Conservation (phyloP, 2,113 vertebrate genomes). For the Ceyx melanurus region DNA sequence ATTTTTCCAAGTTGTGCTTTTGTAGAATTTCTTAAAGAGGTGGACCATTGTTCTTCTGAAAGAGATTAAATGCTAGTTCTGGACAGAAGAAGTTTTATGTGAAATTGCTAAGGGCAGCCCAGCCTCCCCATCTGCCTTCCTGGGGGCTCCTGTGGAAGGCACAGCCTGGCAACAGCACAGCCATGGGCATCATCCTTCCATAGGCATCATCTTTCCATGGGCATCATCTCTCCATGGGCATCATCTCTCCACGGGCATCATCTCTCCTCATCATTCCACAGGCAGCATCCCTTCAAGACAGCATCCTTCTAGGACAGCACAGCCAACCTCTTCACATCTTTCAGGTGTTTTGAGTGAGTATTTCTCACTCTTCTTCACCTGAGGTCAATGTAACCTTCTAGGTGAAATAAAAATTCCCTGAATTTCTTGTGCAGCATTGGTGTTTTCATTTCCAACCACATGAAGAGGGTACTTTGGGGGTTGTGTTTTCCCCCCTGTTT, state of each 20-base stretch:
- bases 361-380: neutral
- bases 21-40: neutral
- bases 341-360: neutral
- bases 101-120: neutral
- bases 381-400: neutral
- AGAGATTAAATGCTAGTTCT: neutral
- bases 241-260: neutral
- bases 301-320: neutral
- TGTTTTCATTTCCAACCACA: neutral
- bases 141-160: neutral
- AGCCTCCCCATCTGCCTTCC: neutral
- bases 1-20: conserved; percentile 5
- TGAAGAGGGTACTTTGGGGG: neutral
- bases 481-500: neutral
- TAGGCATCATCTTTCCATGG: neutral
- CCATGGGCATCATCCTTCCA: neutral
- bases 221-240: neutral
- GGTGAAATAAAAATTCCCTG: neutral
- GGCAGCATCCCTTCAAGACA: neutral
- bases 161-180: neutral
- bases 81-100: neutral
- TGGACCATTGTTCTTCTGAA: neutral
- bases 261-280: neutral
- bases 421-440: neutral
- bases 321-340: neutral